phyloP scores from a whole-genome alignment of 2,888 invertebrate genomes.

The Sclerodermus sp. region DNA sequence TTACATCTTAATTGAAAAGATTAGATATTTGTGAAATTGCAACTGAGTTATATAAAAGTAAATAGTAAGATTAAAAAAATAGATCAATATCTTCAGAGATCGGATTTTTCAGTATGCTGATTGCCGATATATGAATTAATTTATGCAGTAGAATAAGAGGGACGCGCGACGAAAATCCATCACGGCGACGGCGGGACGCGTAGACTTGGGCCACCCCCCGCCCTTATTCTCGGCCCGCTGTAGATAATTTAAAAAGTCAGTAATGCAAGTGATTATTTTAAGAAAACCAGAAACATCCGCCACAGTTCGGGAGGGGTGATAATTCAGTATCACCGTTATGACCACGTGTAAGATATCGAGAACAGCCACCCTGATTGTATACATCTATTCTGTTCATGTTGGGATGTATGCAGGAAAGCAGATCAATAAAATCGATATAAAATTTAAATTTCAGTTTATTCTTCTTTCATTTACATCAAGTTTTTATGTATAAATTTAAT shows the following conservation, averaged over 20 bases:
- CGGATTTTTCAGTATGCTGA: constrained; percentile 26
- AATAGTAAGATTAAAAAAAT: too few relatives aligned
- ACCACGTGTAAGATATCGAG: constrained; percentile 46
- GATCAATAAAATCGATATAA: constrained; percentile 51
- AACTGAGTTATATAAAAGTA: constrained; percentile 12
- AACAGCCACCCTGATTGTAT: constrained; percentile 45
- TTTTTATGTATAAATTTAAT: too few relatives aligned
- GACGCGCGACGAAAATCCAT: constrained; percentile 54
- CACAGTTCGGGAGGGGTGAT: constrained; percentile 31
- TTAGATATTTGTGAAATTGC: constrained; percentile 36
- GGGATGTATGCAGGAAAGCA: constrained; percentile 51
- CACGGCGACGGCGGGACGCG: constrained; percentile 57
- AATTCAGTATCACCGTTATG: constrained; percentile 40
- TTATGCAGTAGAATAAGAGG: constrained; percentile 38
- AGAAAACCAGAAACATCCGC: constrained; percentile 31
- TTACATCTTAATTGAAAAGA: constrained; percentile 28
- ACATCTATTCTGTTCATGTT: constrained; percentile 56
- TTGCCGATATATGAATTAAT: constrained; percentile 6
- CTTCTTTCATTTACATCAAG: not conserved
- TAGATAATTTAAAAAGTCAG: constrained; percentile 55
- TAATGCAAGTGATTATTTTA: constrained; percentile 40
- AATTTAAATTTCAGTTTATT: constrained; percentile 21
- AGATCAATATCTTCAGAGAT: too few relatives aligned
- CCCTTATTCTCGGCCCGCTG: constrained; percentile 57
- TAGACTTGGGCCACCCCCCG: constrained; percentile 58